phyloP scores from a whole-genome alignment of 2,797 vertebrate species.

The Myotis daubentonii region DNA sequence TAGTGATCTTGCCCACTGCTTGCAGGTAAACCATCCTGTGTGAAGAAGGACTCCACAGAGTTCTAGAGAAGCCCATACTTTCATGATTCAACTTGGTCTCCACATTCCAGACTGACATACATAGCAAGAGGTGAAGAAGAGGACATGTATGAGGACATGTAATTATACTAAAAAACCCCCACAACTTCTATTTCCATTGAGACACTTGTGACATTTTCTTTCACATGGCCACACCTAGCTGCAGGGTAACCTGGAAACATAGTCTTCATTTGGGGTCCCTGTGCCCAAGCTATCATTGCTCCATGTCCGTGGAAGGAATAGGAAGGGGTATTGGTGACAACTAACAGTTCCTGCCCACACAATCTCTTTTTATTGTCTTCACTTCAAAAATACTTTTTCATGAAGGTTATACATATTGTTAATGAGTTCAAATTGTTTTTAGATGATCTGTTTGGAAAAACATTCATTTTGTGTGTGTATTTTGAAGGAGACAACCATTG shows the following conservation, averaged over 20 bases:
- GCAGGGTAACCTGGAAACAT: neutral
- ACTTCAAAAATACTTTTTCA: neutral
- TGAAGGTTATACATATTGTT: neutral
- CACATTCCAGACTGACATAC: neutral
- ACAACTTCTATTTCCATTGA: neutral
- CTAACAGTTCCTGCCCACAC: neutral
- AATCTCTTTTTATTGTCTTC: neutral
- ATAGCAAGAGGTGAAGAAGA: neutral
- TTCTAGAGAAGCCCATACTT: neutral
- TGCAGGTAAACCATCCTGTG: fast-evolving
- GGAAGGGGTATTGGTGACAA: neutral
- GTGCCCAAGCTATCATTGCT: neutral
- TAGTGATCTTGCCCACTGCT: neutral
- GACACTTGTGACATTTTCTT: neutral
- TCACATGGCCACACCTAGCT: neutral
- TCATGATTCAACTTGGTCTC: neutral
- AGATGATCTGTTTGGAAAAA: neutral
- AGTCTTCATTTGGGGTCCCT: neutral
- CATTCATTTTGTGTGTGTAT: neutral
- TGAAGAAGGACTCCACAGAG: neutral
- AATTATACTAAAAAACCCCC: neutral
- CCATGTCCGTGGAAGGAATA: neutral
- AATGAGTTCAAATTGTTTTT: neutral
- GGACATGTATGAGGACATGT: neutral
- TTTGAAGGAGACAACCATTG: neutral